phyloP scores from a whole-genome alignment of 2,888 invertebrate genomes.

The Adela reaumurella region DNA sequence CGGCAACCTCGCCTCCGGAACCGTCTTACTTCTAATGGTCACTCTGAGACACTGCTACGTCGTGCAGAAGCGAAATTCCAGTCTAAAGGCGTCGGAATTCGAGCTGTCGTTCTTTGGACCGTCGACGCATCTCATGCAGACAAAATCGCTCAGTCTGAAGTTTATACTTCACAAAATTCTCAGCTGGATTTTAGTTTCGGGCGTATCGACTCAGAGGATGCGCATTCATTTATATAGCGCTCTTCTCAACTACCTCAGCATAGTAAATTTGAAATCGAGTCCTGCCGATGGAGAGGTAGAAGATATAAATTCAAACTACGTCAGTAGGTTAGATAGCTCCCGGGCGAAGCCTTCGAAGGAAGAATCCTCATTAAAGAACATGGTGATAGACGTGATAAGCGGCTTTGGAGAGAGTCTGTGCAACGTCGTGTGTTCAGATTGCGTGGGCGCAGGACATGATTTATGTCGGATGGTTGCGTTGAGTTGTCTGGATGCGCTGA shows the following conservation, averaged over 20 bases:
- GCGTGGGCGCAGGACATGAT: conserved; percentile 78
- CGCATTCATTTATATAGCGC: conserved; percentile 85
- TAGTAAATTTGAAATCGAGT: conserved; percentile 58
- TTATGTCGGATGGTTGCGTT: conserved; percentile 87
- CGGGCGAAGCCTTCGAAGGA: conserved; percentile 29
- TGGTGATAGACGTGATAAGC: conserved; percentile 52
- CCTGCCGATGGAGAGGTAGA: conserved; percentile 30
- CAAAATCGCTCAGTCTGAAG: conserved; percentile 64
- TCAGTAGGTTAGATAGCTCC: conserved; percentile 64
- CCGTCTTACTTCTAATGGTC: conserved; percentile 72
- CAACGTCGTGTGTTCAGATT: conserved; percentile 80
- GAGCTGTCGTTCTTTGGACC: conserved; percentile 44
- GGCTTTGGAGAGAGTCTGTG: conserved; percentile 79
- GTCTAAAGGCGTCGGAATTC: conserved; percentile 33
- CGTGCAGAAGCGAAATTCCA: conserved; percentile 43
- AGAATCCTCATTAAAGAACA: conserved; percentile 29
- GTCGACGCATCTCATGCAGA: conserved; percentile 48
- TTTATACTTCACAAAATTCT: conserved; percentile 72
- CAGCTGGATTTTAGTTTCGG: conserved; percentile 79
- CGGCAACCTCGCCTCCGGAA: conserved; percentile 74
- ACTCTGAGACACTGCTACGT: conserved; percentile 70
- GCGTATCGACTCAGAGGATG: conserved; percentile 77
- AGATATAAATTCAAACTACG: conserved; percentile 49
- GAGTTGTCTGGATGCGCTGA: conserved; percentile 73
- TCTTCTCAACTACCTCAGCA: conserved; percentile 74